phyloP scores from a whole-genome alignment of 30 jellyfish, hydroid and myxozoan genomes.

The Aurelia coerulea region DNA sequence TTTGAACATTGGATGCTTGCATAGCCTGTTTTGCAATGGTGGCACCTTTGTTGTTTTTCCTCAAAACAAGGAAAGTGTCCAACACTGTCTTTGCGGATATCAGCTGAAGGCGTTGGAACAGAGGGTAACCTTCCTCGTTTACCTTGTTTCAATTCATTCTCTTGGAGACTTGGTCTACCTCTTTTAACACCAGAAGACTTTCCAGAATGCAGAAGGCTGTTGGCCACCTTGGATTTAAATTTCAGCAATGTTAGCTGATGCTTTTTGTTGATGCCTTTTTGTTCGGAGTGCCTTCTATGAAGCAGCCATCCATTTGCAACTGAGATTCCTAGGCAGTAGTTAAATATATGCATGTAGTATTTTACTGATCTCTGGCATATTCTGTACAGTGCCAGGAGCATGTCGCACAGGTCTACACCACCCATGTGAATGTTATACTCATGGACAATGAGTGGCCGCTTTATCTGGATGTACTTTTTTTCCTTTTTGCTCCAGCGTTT shows the following conservation, averaged over 20 bases:
- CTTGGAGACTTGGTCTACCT: too few relatives aligned
- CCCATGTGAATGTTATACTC: slow-evolving; percentile 52
- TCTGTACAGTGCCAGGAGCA: slow-evolving; percentile 42
- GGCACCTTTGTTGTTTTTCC: too few relatives aligned
- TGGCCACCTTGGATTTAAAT: too few relatives aligned
- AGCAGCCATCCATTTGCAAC: background rate
- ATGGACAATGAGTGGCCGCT: slow-evolving; percentile 42
- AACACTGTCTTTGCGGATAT: too few relatives aligned
- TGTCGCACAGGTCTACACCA: slow-evolving; percentile 55
- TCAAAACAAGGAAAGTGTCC: too few relatives aligned
- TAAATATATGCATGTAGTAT: slow-evolving; percentile 35
- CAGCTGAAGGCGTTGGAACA: too few relatives aligned
- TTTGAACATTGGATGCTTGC: too few relatives aligned
- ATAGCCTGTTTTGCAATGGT: too few relatives aligned
- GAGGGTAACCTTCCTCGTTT: too few relatives aligned
- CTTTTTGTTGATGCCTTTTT: background rate
- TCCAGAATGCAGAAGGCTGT: too few relatives aligned
- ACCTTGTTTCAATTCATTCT: too few relatives aligned
- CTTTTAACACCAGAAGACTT: too few relatives aligned
- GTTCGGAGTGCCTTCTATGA: background rate
- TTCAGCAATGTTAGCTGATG: background rate
- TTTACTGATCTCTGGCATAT: slow-evolving; percentile 2
- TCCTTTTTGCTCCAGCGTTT: slow-evolving; percentile 35
- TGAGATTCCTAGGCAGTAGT: slow-evolving; percentile 9
- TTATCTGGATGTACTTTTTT: slow-evolving; percentile 2